A percentile compares a stretch with the other conserved stretches of the same genome.
Conservation (phyloP, 2,888 invertebrate genomes). For the Itoplectis maculator region DNA sequence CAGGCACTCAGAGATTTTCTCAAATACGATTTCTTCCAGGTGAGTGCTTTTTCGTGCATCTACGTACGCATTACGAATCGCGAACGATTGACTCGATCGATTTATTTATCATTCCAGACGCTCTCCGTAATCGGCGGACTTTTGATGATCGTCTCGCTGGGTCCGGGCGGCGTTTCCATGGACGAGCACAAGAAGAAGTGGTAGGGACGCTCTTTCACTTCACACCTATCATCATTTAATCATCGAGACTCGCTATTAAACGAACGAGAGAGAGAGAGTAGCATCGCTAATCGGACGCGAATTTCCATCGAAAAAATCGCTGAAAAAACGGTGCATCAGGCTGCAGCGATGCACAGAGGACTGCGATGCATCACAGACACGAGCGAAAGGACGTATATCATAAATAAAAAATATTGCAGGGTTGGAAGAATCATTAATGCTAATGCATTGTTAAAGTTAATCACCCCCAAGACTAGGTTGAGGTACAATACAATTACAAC, state of each 20-base stretch:
- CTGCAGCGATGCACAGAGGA: slow-evolving; percentile 2
- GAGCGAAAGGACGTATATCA: slow-evolving; percentile 15
- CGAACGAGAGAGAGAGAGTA: slow-evolving; percentile 5
- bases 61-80: background rate
- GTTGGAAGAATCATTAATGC: slow-evolving; percentile 66
- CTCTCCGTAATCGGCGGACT: slow-evolving; percentile 99
- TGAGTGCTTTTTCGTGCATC: slow-evolving; percentile 84
- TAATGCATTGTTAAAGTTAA: slow-evolving; percentile 64
- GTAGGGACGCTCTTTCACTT: slow-evolving; percentile 85
- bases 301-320: slow-evolving; percentile 12
- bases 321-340: background rate
- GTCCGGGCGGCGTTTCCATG: slow-evolving; percentile 99
- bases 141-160: slow-evolving; percentile 98
- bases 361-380: slow-evolving; percentile 18
- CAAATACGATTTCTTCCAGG: slow-evolving; percentile 99
- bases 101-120: slow-evolving; percentile 91
- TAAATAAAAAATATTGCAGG: slow-evolving; percentile 55
- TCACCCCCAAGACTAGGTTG: slow-evolving; percentile 45
- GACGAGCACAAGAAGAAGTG: slow-evolving; percentile 99
- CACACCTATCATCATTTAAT: slow-evolving; percentile 44
- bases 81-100: slow-evolving; percentile 16
- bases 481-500: slow-evolving; percentile 11
- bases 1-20: slow-evolving; percentile 99
- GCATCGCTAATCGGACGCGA: slow-evolving; percentile 2
- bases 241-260: slow-evolving; percentile 21